These are phyloP conservation scores for Dipodomys ordii DNA, from an alignment of 2,113 vertebrate species.

Conservation along the genomic window DNA sequence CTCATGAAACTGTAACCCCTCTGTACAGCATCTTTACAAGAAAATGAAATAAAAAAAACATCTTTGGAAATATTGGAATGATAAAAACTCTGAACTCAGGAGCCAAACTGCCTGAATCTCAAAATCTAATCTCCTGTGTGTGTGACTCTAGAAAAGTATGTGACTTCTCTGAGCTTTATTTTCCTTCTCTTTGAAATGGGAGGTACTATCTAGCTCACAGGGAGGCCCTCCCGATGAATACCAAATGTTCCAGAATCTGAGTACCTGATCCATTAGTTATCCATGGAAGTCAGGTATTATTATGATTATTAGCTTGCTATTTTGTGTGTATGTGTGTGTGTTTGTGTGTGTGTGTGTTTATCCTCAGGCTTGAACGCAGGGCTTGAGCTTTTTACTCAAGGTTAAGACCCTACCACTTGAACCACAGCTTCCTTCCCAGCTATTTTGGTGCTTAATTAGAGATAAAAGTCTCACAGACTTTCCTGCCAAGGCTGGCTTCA, in stretches of 20 bases:
- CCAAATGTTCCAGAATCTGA: neutral
- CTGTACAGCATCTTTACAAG: no score
- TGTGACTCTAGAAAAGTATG: neutral
- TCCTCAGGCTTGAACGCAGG: no score
- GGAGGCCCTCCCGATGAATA: neutral
- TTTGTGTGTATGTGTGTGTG: no score
- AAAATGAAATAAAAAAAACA: no score
- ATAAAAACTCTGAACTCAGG: neutral
- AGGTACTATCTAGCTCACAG: neutral
- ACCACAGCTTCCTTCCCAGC: no score
- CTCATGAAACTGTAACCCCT: no score
- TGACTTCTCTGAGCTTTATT: neutral
- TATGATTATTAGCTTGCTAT: neutral
- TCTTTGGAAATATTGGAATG: neutral
- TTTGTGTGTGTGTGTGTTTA: no score
- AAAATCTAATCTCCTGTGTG: neutral
- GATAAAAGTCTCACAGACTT: no score
- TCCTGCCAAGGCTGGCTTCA: no score
- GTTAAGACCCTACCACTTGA: no score
- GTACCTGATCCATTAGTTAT: neutral
- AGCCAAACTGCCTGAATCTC: neutral
- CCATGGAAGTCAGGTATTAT: neutral
- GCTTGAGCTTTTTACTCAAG: no score
- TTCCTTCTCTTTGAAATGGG: constrained; percentile 42
- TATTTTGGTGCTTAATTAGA: no score